phyloP scores from a whole-genome alignment of 2,797 vertebrate species.

The Thaleichthys pacificus region DNA sequence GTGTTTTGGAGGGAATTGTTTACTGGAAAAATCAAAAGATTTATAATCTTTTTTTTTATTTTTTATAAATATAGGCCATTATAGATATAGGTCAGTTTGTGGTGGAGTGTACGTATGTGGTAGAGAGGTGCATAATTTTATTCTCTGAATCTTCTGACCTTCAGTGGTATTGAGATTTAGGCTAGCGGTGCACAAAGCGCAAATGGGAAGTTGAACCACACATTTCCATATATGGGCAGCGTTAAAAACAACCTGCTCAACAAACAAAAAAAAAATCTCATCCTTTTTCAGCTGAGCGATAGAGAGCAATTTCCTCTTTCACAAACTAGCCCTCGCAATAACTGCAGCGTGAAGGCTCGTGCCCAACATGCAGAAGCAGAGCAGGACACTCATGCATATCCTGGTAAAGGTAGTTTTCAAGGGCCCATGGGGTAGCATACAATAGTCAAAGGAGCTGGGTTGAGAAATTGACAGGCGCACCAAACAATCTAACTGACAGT shows the following conservation, averaged over 20 bases:
- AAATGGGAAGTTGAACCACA: constrained; percentile 57
- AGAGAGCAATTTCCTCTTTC: constrained; percentile 59
- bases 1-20: too few species aligned
- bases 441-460: background rate
- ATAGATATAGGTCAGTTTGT: background rate
- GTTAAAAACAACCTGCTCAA: constrained; percentile 8
- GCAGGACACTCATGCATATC: background rate
- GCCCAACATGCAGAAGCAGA: background rate
- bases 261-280: constrained; percentile 15
- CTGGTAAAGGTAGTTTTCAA: background rate
- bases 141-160: background rate
- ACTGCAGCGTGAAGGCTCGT: background rate
- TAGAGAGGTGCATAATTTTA: too few species aligned
- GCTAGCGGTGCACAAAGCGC: constrained; percentile 11
- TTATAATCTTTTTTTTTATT: background rate
- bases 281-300: constrained; percentile 16
- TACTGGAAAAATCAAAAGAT: too few species aligned
- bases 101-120: too few species aligned
- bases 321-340: constrained; percentile 13
- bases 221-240: constrained; percentile 29
- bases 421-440: background rate
- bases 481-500: background rate
- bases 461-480: background rate
- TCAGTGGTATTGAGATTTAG: constrained; percentile 15
- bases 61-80: background rate